Percentiles rank a stretch among this genome's conserved stretches.
Evolutionary conservation across 1,140 invertebrate species (phyloP).

Genomic region (Coboldia fuscipes): DNA sequence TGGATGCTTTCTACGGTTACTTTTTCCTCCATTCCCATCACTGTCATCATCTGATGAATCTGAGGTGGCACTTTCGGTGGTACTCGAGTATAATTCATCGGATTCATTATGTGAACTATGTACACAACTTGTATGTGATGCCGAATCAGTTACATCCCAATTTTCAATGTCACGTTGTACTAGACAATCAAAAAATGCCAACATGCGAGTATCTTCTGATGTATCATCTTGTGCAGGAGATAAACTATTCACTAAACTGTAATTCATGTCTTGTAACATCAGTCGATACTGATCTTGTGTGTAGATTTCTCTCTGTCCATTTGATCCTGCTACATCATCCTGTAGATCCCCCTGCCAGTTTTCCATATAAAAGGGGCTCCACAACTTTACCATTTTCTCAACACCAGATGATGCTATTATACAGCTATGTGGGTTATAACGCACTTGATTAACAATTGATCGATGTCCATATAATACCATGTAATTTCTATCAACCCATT

Average conservation of each 20-base stretch:
- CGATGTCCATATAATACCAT: constrained; percentile 73
- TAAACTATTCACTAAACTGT: too few relatives aligned
- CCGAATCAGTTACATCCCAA: constrained; percentile 27
- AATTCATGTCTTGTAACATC: too few relatives aligned
- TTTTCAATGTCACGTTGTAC: constrained; percentile 77
- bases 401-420: constrained; percentile 84
- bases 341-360: constrained; percentile 30
- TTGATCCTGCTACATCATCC: constrained; percentile 30
- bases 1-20: constrained; percentile 6
- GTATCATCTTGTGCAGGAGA: too few relatives aligned
- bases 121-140: constrained; percentile 19
- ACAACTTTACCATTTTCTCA: constrained; percentile 84
- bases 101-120: constrained; percentile 6
- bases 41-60: too few relatives aligned
- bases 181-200: constrained; percentile 88
- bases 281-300: constrained; percentile 71
- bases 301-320: constrained; percentile 54
- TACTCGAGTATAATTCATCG: too few relatives aligned
- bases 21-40: too few relatives aligned
- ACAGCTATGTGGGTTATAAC: constrained; percentile 66
- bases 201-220: constrained; percentile 80
- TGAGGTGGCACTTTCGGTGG: too few relatives aligned
- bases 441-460: constrained; percentile 90
- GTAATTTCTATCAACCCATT: constrained; percentile 45
- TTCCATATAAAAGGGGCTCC: constrained; percentile 49